Evolutionary conservation across 2,888 invertebrate genomes (phyloP).

Genomic region (Thyatira batis): DNA sequence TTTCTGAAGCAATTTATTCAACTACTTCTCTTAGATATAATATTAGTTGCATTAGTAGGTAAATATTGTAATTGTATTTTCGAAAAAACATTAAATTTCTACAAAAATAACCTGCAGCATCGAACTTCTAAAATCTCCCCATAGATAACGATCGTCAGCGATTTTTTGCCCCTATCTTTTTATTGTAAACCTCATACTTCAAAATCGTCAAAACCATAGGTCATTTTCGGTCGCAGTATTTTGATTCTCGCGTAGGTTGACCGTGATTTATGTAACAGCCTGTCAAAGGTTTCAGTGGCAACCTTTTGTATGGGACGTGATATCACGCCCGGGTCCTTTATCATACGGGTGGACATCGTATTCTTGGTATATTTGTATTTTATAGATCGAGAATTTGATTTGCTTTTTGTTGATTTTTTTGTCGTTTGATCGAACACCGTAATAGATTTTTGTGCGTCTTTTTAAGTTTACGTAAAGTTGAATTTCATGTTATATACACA

Average conservation of each 20-base stretch:
- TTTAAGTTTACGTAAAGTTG: no score
- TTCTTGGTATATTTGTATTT: conserved; percentile 20
- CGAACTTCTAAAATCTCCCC: conserved; percentile 15
- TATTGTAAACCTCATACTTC: conserved; percentile 29
- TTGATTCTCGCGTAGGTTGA: conserved; percentile 46
- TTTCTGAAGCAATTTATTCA: no score
- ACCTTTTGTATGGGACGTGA: conserved; percentile 29
- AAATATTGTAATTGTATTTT: neutral
- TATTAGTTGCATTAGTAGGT: no score
- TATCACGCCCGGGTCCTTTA: conserved; percentile 38
- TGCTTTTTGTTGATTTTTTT: neutral
- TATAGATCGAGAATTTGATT: conserved; percentile 6
- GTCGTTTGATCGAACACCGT: neutral
- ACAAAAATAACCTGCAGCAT: neutral
- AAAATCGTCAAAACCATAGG: conserved; percentile 43
- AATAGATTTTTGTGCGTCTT: neutral
- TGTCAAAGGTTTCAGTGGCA: conserved; percentile 34
- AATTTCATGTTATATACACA: no score
- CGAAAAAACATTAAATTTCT: neutral
- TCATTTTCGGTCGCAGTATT: conserved; percentile 38
- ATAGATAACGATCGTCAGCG: conserved; percentile 28
- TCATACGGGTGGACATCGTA: conserved; percentile 35
- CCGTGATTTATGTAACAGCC: conserved; percentile 47
- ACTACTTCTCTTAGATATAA: no score
- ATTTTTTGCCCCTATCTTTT: conserved; percentile 33